Conservation (phyloP, 2,888 invertebrate genomes). For the Pollenia angustigena region DNA sequence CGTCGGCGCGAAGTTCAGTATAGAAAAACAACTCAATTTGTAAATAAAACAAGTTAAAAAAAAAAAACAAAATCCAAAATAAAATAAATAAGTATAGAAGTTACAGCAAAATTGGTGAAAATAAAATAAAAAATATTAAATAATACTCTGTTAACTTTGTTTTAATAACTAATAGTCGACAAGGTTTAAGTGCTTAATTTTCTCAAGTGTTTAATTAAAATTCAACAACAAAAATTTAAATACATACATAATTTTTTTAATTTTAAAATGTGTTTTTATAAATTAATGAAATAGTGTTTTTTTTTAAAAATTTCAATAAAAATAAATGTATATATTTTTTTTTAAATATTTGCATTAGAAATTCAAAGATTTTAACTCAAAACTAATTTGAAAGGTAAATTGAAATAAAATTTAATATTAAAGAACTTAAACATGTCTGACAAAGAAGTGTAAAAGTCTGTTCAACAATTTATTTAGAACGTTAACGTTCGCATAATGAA, state of each 20-base stretch:
- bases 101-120: slow-evolving; percentile 12
- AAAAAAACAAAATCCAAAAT: slow-evolving; percentile 19
- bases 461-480: too few relatives aligned
- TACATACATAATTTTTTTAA: neutral
- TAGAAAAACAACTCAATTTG: slow-evolving; percentile 14
- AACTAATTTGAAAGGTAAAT: too few relatives aligned
- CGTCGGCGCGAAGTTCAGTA: slow-evolving; percentile 44
- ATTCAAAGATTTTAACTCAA: too few relatives aligned
- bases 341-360: too few relatives aligned
- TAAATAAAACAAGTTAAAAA: slow-evolving; percentile 25
- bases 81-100: slow-evolving; percentile 8
- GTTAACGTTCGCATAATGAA: too few relatives aligned
- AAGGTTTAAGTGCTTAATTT: slow-evolving; percentile 44
- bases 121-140: slow-evolving; percentile 23
- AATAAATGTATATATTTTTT: too few relatives aligned
- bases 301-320: too few relatives aligned
- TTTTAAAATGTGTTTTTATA: too few relatives aligned
- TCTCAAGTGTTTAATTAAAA: slow-evolving; percentile 14
- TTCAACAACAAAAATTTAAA: neutral
- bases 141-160: slow-evolving; percentile 41
- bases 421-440: too few relatives aligned
- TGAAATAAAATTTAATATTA: too few relatives aligned
- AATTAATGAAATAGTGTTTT: too few relatives aligned
- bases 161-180: slow-evolving; percentile 39
- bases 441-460: too few relatives aligned